Percentiles rank a stretch among this genome's conserved stretches.
Conservation (phyloP, 2,113 vertebrate genomes). For the Sialia sialis region DNA sequence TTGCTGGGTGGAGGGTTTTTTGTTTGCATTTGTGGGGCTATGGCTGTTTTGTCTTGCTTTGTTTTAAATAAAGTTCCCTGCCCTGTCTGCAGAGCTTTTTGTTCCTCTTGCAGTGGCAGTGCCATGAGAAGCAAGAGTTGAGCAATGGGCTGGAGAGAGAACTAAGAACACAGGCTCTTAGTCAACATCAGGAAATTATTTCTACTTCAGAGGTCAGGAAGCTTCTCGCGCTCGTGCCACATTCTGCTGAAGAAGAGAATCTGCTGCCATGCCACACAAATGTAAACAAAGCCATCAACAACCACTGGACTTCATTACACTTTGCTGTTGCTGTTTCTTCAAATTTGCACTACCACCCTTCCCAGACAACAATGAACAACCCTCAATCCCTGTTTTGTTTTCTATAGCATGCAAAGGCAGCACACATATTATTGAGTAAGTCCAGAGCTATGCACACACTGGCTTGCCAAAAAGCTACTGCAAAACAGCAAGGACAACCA, state of each 20-base stretch:
- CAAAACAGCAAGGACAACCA: neutral
- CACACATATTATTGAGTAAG: neutral
- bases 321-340: neutral
- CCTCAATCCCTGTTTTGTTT: neutral
- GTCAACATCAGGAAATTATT: constrained; percentile 9
- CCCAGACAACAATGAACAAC: neutral
- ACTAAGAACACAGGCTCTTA: neutral
- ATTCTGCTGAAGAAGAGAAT: neutral
- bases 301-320: neutral
- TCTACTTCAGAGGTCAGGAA: neutral
- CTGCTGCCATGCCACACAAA: neutral
- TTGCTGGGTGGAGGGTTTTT: neutral
- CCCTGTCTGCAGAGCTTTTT: neutral
- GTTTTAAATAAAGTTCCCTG: neutral
- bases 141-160: neutral
- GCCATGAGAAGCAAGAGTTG: neutral
- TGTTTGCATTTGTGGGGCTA: neutral
- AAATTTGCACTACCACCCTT: neutral
- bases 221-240: neutral
- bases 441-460: neutral
- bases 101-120: neutral
- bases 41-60: neutral
- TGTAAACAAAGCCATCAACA: neutral
- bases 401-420: neutral
- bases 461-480: neutral